Evolutionary conservation across 2,113 vertebrate species (phyloP).

Genomic region (Dryoscopus gambensis): DNA sequence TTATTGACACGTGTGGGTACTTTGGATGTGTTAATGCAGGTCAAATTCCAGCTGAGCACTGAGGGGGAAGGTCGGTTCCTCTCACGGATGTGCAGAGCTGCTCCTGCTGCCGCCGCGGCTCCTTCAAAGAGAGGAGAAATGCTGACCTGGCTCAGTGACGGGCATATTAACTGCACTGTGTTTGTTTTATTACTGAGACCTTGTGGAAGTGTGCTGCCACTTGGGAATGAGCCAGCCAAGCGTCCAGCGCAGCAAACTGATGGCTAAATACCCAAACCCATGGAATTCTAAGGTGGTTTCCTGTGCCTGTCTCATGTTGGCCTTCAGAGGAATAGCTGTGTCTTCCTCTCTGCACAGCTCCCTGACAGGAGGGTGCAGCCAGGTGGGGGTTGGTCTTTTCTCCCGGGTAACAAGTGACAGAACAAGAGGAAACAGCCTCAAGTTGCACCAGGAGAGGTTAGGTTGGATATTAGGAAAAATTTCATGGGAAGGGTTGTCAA

Average conservation of each 20-base stretch:
- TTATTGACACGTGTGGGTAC: neutral
- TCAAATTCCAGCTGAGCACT: neutral
- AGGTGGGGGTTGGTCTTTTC: neutral
- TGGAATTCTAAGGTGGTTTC: neutral
- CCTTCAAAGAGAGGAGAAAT: neutral
- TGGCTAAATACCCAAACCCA: neutral
- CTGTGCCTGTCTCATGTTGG: rapidly evolving
- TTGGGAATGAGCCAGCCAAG: neutral
- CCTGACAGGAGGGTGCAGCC: neutral
- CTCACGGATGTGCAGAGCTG: neutral
- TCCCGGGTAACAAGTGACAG: neutral
- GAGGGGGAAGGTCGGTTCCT: neutral
- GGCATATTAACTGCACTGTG: rapidly evolving
- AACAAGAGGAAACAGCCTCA: neutral
- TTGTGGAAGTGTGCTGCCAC: neutral
- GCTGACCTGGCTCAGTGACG: neutral
- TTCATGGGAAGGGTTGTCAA: neutral
- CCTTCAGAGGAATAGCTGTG: neutral
- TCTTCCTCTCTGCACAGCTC: neutral
- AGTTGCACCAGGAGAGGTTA: neutral
- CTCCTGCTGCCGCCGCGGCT: rapidly evolving
- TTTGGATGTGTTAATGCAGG: neutral
- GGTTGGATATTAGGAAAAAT: neutral
- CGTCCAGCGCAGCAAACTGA: neutral
- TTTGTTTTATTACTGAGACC: neutral